These are phyloP conservation scores for Blera fallax DNA, from an alignment of 2,888 invertebrate species.

Conservation along the genomic window DNA sequence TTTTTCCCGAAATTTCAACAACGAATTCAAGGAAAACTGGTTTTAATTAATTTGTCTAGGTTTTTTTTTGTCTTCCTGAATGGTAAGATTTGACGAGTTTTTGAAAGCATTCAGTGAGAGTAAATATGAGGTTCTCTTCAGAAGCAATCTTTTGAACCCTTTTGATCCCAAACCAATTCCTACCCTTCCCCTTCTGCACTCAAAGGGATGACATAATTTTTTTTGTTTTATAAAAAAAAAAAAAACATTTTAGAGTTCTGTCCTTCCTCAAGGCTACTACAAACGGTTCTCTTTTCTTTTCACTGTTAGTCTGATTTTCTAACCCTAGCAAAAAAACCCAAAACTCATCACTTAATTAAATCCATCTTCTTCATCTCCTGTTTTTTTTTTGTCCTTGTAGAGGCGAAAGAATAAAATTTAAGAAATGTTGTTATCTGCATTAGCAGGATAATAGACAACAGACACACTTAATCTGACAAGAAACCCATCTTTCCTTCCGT, in stretches of 20 bases:
- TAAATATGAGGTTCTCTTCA: background rate
- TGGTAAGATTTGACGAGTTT: no score
- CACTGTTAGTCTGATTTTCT: background rate
- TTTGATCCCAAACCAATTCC: background rate
- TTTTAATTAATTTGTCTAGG: no score
- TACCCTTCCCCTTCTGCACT: background rate
- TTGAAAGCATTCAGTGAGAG: no score
- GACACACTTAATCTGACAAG: background rate
- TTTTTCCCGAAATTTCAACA: no score
- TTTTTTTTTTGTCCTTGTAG: background rate
- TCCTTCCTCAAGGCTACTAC: background rate
- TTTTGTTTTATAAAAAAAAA: background rate
- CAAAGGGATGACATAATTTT: background rate
- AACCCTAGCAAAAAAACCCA: background rate
- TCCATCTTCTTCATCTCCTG: background rate
- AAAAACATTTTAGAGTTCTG: background rate
- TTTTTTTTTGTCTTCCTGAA: no score
- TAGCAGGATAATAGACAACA: background rate
- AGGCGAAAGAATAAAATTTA: background rate
- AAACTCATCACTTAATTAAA: conserved; percentile 28
- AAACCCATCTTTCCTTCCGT: background rate
- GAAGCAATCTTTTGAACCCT: background rate
- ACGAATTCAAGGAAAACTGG: no score
- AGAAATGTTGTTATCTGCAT: background rate
- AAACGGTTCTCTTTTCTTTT: background rate